Base-by-base conservation (phyloP, 2,113 vertebrate species). In the Burhinus bistriatus region DNA sequence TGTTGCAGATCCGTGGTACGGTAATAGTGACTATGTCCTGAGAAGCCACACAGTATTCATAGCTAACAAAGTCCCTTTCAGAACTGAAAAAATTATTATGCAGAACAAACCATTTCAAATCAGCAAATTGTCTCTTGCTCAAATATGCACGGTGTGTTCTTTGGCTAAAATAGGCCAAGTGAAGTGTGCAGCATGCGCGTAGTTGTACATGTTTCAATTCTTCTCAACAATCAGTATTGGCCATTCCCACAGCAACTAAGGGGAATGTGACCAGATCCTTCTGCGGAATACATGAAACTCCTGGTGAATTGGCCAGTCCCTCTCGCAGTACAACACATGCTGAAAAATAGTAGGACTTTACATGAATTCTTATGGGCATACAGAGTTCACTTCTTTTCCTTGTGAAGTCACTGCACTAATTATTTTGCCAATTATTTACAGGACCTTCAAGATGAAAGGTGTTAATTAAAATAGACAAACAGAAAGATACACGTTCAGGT, bases 381-480 rank as follows among this genome's bases (percentile, higher is more conserved):
- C 1, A 42, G 62, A 58, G 57, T 69, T 71, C 10, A 2, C 55
- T 61, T 27, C 42, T 58, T 85, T 72, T 83, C 21, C 34, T 21
- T 57, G 42, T 45, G 73, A 68, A 89, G 73, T 71, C n/a, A 71
- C 42, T n/a, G 32, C 68, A 30, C 54, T 89, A 38, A 93, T 92
- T 87, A 59, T 70, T 93, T 97, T 78, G 30, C 68, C 59, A 86
- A 13, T 83, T 82, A 54, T 15, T 84, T 95, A 68, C 81, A 80
- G 81, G 86, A 76, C 47, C 66, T 92, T 69, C 32, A 96, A 75
- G 87, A 85, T 49, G 79, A 96, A 95, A 66, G 68, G 21, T 52
- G 38, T 94, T 93, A 45, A 77, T 81, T 95, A 93, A 97, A 92
- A 94, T 12, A 79, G 69, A 59, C 52, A 77, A 93, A 80, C 51